phyloP scores from a whole-genome alignment of 2,888 invertebrate genomes.

The Drosophila engyochracea region DNA sequence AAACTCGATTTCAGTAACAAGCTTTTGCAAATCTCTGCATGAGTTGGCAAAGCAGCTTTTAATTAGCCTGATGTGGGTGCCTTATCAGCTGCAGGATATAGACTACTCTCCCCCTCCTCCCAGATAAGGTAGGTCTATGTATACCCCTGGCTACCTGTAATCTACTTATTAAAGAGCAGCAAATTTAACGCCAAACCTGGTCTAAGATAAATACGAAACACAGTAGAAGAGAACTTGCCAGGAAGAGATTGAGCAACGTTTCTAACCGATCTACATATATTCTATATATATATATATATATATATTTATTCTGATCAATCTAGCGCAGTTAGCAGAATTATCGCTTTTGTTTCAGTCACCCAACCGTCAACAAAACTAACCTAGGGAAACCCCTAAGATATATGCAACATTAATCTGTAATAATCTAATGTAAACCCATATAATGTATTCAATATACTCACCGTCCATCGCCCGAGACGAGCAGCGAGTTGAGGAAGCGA shows the following conservation, averaged over 20 bases:
- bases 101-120: background rate
- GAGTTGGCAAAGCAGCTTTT: background rate
- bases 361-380: background rate
- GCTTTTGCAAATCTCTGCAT: background rate
- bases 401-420: background rate
- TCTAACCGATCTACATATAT: background rate
- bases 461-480: constrained; percentile 95
- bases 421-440: background rate
- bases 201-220: background rate
- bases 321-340: background rate
- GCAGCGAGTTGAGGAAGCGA: constrained; percentile 93
- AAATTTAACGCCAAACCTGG: background rate
- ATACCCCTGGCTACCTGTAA: background rate
- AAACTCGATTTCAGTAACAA: background rate
- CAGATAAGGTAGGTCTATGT: background rate
- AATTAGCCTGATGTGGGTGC: background rate
- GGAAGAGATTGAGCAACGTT: background rate
- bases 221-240: background rate
- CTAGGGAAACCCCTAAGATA: background rate
- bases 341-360: background rate
- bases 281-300: background rate
- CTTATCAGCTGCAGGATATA: background rate
- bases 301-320: background rate
- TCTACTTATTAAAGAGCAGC: background rate
- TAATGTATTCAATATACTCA: constrained; percentile 77